Percentiles rank a stretch among this genome's conserved stretches.
Evolutionary conservation across 1,140 invertebrate species (phyloP).

Genomic region (Solenopsis invicta): DNA sequence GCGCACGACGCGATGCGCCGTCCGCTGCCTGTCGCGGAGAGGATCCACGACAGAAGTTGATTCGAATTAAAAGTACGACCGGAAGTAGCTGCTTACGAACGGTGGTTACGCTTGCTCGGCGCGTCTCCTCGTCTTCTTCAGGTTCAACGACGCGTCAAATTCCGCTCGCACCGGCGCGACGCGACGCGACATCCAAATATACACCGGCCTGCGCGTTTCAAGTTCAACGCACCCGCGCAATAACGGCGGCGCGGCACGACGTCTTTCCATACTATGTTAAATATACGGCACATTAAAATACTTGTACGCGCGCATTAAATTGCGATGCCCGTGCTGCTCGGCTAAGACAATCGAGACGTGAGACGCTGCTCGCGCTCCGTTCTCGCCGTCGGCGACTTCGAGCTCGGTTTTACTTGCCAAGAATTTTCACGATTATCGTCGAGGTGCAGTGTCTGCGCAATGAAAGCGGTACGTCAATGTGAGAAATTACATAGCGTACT

Average conservation of each 20-base stretch:
- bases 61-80: conserved; percentile 78
- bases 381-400: background rate
- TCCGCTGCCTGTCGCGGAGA: conserved; percentile 21
- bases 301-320: conserved; percentile 30
- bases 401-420: background rate
- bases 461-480: background rate
- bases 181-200: conserved; percentile 73
- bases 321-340: background rate
- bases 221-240: conserved; percentile 73
- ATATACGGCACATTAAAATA: conserved; percentile 33
- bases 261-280: conserved; percentile 25
- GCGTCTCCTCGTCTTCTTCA: conserved; percentile 66
- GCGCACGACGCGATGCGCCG: background rate
- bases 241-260: background rate
- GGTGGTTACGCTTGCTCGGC: conserved; percentile 46
- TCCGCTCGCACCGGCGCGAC: conserved; percentile 64
- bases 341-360: conserved; percentile 38
- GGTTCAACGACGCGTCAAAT: conserved; percentile 80
- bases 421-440: background rate
- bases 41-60: conserved; percentile 45
- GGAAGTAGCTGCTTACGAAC: conserved; percentile 79
- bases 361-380: conserved; percentile 19
- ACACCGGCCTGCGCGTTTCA: conserved; percentile 65
- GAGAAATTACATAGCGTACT: background rate
- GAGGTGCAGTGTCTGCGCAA: background rate